Evolutionary conservation across 2,888 invertebrate genomes (phyloP), one percentile per base, ranked within the genome.

Genomic region (Amiota mariae): DNA sequence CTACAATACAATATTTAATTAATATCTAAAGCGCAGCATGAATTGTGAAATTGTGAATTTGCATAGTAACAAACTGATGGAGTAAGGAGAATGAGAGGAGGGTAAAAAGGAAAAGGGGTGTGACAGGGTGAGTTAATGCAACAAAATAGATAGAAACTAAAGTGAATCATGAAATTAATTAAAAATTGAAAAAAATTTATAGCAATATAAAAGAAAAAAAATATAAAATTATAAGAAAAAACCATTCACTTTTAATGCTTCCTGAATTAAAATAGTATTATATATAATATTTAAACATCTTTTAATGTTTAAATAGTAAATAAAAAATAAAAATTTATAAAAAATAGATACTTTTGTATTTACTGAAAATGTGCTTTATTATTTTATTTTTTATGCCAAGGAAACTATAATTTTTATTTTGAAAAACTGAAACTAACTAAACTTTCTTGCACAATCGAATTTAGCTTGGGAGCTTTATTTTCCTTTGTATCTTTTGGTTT

Each of bases 381-480:
- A 36, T 36, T 36, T 36, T 36, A 24, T 59, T 59, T 18, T 18
- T 59, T 20, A 20, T 18, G 15, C 18, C 18, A 18, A 59, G 18
- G 59, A 59, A 59, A 59, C 59, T 18, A 59, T 54, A 59, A 59
- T 59, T 59, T 59, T 13, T 11, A 10, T 47, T 49, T 51, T 67
- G 15, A 36, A 20, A 47, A 66, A 66, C 13, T 61, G 36, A 61
- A 15, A 12, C 20, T 15, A 61, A 61, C 12, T 13, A 20, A 61
- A 20, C 12, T 66, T 46, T 13, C 47, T 64, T 63, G 63, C 63
- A 63, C 63, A 63, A 63, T 63, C 46, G 63, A 8, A 59, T n/a
- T 63, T 12, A 18, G 12, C 18, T 20, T 8, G 11, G n/a, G 49
- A 48, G 20, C 12, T 9, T 15, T 11, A 36, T 36, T 36, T 36